Conservation (phyloP, 2,888 invertebrate genomes). For the Nezara viridula region DNA sequence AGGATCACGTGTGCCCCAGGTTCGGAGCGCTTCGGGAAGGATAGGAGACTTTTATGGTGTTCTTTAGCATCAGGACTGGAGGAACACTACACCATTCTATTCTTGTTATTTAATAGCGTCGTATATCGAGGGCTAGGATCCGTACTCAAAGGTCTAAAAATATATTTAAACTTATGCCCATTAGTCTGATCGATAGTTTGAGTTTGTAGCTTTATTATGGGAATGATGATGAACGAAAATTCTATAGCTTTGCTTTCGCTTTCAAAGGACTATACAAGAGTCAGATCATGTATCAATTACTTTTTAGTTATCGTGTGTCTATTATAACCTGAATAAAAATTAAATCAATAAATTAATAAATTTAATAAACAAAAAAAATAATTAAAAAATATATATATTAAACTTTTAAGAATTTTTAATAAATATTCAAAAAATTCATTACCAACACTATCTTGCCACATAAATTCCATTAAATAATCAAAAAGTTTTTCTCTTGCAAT, state of each 20-base stretch:
- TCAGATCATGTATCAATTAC: too few species aligned
- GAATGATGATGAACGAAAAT: neutral
- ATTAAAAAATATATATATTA: too few species aligned
- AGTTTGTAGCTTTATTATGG: neutral
- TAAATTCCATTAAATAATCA: too few species aligned
- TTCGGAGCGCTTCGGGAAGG: neutral
- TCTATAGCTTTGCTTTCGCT: neutral
- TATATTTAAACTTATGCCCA: neutral
- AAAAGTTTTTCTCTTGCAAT: too few species aligned
- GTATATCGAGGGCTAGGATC: neutral
- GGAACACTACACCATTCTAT: slow-evolving; percentile 34
- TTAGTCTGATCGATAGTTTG: neutral
- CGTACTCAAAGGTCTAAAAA: neutral
- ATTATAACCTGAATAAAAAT: too few species aligned
- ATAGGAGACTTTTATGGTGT: neutral
- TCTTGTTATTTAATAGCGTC: slow-evolving; percentile 21
- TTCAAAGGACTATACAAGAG: neutral
- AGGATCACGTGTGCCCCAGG: slow-evolving; percentile 5
- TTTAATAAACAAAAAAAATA: too few species aligned
- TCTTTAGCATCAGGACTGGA: neutral
- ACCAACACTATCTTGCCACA: too few species aligned
- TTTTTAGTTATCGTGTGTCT: too few species aligned
- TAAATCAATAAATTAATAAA: too few species aligned
- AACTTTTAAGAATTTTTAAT: too few species aligned
- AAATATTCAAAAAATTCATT: too few species aligned